Base-by-base conservation (phyloP, 2,888 invertebrate genomes). In the Epiblema foenella region DNA sequence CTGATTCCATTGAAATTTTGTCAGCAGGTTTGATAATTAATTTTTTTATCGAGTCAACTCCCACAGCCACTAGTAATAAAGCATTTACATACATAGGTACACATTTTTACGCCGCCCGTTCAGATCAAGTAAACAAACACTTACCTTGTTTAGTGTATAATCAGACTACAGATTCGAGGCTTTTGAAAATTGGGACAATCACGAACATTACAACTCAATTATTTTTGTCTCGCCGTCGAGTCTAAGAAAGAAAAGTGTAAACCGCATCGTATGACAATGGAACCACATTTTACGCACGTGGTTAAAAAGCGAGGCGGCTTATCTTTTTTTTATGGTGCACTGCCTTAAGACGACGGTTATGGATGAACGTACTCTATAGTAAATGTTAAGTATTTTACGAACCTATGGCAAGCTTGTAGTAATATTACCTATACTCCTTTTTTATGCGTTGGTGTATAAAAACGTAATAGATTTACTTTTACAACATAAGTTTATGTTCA, bases 281-380 rank as follows among this genome's bases (percentile, higher is more conserved):
- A 75, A 72, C 60, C 71, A 69, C 60, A 69, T 29, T 74, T 73
- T 76, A 74, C 68, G 75, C 72, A 74, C 75, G 76, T 77, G 80
- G 85, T 88, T 87, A 89, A 90, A 90, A 89, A 90, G 81, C 81
- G 86, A 85, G 82, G 77, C 81, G 79, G 85, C 87, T 89, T 91
- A 91, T 91, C 91, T 90, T 84, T 75, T 83, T 87, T 89, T 91
- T 90, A 90, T 89, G 86, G 85, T 83, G 83, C 86, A 86, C 84
- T 81, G 83, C 82, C 77, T 80, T 75, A 79, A 78, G 76, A 77
- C 78, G 79, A 83, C 81, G 81, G 81, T 80, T 78, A 78, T 78
- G 77, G 69, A 59, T 51, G 59, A 65, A 72, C 73, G 75, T 76
- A 75, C 76, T 74, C 75, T 73, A 74, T 75, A 72, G 76, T 72